These are phyloP conservation scores for Xestia ashworthii DNA, from an alignment of 2,888 invertebrate species.

Conservation along the genomic window DNA sequence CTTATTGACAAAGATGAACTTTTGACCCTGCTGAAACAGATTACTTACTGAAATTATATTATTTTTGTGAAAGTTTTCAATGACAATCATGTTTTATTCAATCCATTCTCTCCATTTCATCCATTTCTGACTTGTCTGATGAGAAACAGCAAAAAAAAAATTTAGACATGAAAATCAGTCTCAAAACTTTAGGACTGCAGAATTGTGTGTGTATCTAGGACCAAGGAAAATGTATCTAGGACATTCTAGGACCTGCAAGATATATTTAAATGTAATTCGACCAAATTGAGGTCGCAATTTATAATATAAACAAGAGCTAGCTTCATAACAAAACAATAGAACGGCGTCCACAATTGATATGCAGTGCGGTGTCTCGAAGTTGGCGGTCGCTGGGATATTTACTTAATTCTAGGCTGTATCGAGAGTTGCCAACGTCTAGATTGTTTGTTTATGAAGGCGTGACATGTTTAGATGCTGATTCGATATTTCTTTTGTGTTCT, in stretches of 20 bases:
- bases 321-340: constrained; percentile 65
- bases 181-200: neutral
- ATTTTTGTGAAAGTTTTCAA: neutral
- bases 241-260: neutral
- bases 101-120: neutral
- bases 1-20: too few relatives aligned
- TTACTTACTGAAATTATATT: too few relatives aligned
- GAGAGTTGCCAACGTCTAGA: constrained; percentile 67
- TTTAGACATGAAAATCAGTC: neutral
- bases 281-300: constrained; percentile 60
- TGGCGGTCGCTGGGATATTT: constrained; percentile 70
- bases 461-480: constrained; percentile 69
- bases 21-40: too few relatives aligned
- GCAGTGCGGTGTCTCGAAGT: constrained; percentile 71
- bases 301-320: constrained; percentile 60
- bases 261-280: constrained; percentile 43
- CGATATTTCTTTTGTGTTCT: constrained; percentile 34
- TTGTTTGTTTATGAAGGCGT: constrained; percentile 77
- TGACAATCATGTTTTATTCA: neutral
- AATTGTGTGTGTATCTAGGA: neutral
- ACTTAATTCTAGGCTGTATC: constrained; percentile 69
- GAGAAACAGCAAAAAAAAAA: neutral
- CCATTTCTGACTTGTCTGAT: neutral
- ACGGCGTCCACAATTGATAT: constrained; percentile 74
- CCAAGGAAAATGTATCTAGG: neutral